Base-by-base conservation (phyloP, 2,888 invertebrate genomes). In the Eupithecia centaureata region DNA sequence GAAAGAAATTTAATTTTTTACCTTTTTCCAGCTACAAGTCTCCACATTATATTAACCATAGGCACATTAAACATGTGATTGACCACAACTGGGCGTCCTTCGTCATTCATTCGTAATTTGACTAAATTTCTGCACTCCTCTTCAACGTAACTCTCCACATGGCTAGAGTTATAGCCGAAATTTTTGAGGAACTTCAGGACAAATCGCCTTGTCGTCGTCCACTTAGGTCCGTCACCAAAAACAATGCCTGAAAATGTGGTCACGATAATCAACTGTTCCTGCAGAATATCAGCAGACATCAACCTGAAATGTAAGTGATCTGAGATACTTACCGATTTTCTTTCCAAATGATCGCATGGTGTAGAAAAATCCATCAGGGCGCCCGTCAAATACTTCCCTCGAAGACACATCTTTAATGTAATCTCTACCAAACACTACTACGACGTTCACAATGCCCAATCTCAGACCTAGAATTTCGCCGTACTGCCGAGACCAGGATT, bases 291-390 rank as follows among this genome's bases (percentile, higher is more conserved):
- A 42, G 38, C n/a, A 18, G 38, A 12, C 22, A 42, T 18, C 12
- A 10, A 42, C 18, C 18, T 8, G 42, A 47, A 47, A 47, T 12
- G 47, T 18, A 42, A 3, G 42, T 18, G 10, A 22, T 22, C 10
- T 10, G 47, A 47, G 2, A 38, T 18, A 83, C 89, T 86, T 82
- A 96, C 96, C 96, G 65, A 95, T 87, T 82, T 95, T 93, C 83
- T 95, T 94, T 5, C 96, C 96, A 76, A 95, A 95, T 0, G 96
- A 94, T 67, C 96, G 92, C 76, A 96, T 87, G 57, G 94, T 90
- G 77, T 95, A 96, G 82, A 96, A 95, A 79, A 95, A 96, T 12
- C 96, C 96, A 80, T 95, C 94, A 0, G 96, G 96, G 71, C 97
- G 92, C 0, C 96, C 96, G 73, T 95, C 95, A 73, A 96, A 96